A percentile compares a stretch with the other conserved stretches of the same genome.
Evolutionary conservation across 2,113 vertebrate genomes (phyloP).

Genomic region (Lagopus leucura): DNA sequence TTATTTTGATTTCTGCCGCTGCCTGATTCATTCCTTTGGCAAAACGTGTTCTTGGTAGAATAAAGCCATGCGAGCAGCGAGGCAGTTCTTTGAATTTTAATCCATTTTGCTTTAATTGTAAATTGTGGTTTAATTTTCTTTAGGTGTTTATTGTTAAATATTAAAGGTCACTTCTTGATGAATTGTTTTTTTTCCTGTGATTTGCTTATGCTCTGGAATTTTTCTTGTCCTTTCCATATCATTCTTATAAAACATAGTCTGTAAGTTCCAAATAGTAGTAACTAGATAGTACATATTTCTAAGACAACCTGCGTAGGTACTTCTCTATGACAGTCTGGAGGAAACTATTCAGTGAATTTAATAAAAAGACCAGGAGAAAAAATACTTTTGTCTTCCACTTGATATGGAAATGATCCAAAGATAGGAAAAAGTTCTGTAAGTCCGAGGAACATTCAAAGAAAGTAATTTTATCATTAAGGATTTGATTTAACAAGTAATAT

Average conservation of each 20-base stretch:
- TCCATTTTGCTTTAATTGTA: slow-evolving; percentile 9
- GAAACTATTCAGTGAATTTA: not conserved
- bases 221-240: not conserved
- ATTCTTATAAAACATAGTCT: not conserved
- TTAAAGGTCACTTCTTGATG: slow-evolving; percentile 42
- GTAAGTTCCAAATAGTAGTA: slow-evolving; percentile 29
- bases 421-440: not conserved
- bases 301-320: slow-evolving; percentile 10
- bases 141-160: not conserved
- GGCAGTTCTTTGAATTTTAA: slow-evolving; percentile 39
- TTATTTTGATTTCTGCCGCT: slow-evolving; percentile 34
- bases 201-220: not conserved
- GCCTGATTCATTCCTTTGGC: slow-evolving; percentile 35
- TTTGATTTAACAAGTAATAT: not conserved
- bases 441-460: not conserved
- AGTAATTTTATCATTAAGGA: not conserved
- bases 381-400: not conserved
- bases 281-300: not conserved
- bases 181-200: slow-evolving; percentile 18
- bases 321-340: not conserved
- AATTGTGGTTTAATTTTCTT: not conserved
- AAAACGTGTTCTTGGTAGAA: slow-evolving; percentile 39
- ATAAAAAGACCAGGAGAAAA: not conserved
- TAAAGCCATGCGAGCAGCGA: not conserved
- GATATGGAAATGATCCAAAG: not conserved